Evolutionary conservation across 1,140 invertebrate species (phyloP).

Genomic region (Drosophila seguyi): DNA sequence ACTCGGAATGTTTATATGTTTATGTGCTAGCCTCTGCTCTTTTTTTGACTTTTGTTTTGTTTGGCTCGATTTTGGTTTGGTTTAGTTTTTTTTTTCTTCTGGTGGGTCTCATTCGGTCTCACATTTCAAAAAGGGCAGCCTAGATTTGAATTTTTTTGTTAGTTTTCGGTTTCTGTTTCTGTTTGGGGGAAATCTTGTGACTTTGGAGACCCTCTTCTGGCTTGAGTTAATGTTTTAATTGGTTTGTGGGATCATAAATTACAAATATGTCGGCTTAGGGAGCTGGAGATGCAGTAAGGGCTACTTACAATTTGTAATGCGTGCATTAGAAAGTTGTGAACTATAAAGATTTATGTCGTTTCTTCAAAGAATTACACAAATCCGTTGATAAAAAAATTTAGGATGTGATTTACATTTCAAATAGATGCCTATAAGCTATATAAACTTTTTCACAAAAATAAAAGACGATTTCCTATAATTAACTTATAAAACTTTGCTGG

Average conservation of each 20-base stretch:
- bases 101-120: slow-evolving; percentile 10
- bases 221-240: slow-evolving; percentile 68
- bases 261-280: slow-evolving; percentile 50
- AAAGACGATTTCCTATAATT: too few relatives aligned
- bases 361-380: not conserved
- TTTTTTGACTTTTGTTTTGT: slow-evolving; percentile 13
- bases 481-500: too few relatives aligned
- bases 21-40: slow-evolving; percentile 48
- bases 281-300: slow-evolving; percentile 8
- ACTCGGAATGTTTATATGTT: slow-evolving; percentile 52
- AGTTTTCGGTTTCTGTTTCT: slow-evolving; percentile 24
- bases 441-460: not conserved
- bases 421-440: too few relatives aligned
- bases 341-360: slow-evolving; percentile 24
- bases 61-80: slow-evolving; percentile 26
- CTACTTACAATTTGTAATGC: slow-evolving; percentile 35
- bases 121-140: slow-evolving; percentile 42
- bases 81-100: slow-evolving; percentile 7
- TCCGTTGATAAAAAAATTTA: not conserved
- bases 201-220: slow-evolving; percentile 14
- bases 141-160: slow-evolving; percentile 16
- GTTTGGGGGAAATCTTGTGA: slow-evolving; percentile 8
- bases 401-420: not conserved
- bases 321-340: slow-evolving; percentile 15
- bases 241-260: slow-evolving; percentile 60